Conservation (phyloP, 2,888 invertebrate species). For the Tyria jacobaeae region DNA sequence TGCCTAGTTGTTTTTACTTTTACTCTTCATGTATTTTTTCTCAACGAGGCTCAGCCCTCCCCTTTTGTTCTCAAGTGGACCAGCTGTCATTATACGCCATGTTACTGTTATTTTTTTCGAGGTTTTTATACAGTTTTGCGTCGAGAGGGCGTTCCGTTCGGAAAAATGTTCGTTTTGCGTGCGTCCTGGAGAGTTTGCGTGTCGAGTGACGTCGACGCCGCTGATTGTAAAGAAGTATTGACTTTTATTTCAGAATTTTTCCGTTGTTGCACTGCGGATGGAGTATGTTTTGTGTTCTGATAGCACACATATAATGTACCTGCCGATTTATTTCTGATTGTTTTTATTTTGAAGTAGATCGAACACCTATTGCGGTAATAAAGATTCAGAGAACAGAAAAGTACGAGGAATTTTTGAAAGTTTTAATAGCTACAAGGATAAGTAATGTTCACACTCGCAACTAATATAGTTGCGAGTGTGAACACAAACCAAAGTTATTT, state of each 20-base stretch:
- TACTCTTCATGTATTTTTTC: constrained; percentile 85
- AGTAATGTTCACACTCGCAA: no score
- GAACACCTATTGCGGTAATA: neutral
- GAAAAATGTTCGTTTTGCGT: constrained; percentile 87
- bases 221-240: constrained; percentile 80
- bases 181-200: constrained; percentile 83
- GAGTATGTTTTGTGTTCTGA: constrained; percentile 61
- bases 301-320: constrained; percentile 21
- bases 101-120: constrained; percentile 86
- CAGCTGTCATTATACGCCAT: constrained; percentile 88
- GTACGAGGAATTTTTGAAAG: neutral
- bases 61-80: constrained; percentile 87
- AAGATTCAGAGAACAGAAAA: neutral
- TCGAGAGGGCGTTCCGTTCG: constrained; percentile 83
- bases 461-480: no score
- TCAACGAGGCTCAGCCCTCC: constrained; percentile 84
- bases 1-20: constrained; percentile 83
- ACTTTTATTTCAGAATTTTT: constrained; percentile 70
- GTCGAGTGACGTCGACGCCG: constrained; percentile 78
- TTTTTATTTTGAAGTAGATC: no score
- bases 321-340: constrained; percentile 12
- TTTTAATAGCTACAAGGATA: neutral
- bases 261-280: constrained; percentile 64
- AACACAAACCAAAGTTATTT: no score
- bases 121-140: constrained; percentile 86